Percentiles rank a stretch among this genome's conserved stretches.
Conservation (phyloP, 1,140 invertebrate genomes). For the Drosophila persimilis region DNA sequence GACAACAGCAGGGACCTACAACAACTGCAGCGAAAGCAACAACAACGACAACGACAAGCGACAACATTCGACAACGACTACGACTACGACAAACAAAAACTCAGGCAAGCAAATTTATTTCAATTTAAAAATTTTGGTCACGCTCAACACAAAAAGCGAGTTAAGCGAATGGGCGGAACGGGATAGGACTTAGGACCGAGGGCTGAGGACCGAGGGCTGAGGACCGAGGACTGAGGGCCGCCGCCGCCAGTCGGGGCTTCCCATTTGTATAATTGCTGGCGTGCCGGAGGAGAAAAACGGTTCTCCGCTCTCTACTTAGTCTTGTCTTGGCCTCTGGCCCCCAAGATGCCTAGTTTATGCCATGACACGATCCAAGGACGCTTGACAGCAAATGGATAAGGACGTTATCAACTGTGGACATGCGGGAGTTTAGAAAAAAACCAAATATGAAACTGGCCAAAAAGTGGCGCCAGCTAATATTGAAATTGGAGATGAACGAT, state of each 20-base stretch:
- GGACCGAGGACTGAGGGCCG: background rate
- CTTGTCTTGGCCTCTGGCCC: slow-evolving; percentile 1
- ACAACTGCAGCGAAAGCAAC: too few relatives aligned
- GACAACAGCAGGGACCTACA: slow-evolving; percentile 25
- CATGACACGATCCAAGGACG: slow-evolving; percentile 73
- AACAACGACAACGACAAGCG: slow-evolving; percentile 18
- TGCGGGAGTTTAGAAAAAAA: background rate
- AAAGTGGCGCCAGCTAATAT: slow-evolving; percentile 31
- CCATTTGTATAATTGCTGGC: slow-evolving; percentile 78
- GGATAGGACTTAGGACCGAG: background rate
- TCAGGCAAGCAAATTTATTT: slow-evolving; percentile 70
- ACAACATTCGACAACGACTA: slow-evolving; percentile 26
- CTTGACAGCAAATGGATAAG: slow-evolving; percentile 48
- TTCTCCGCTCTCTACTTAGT: slow-evolving; percentile 7
- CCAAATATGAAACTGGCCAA: slow-evolving; percentile 39
- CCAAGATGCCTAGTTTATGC: slow-evolving; percentile 55
- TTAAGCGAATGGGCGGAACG: slow-evolving; percentile 36
- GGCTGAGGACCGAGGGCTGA: slow-evolving; percentile 1
- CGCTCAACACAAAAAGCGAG: slow-evolving; percentile 72
- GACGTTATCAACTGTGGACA: slow-evolving; percentile 63
- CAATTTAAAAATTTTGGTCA: slow-evolving; percentile 81
- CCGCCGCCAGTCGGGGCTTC: slow-evolving; percentile 21
- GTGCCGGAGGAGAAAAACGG: slow-evolving; percentile 39
- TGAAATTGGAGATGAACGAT: slow-evolving; percentile 33
- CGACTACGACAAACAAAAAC: slow-evolving; percentile 21